These are phyloP conservation scores for Drosophila nasuta DNA, from an alignment of 1,140 invertebrate genomes.

Conservation along the genomic window DNA sequence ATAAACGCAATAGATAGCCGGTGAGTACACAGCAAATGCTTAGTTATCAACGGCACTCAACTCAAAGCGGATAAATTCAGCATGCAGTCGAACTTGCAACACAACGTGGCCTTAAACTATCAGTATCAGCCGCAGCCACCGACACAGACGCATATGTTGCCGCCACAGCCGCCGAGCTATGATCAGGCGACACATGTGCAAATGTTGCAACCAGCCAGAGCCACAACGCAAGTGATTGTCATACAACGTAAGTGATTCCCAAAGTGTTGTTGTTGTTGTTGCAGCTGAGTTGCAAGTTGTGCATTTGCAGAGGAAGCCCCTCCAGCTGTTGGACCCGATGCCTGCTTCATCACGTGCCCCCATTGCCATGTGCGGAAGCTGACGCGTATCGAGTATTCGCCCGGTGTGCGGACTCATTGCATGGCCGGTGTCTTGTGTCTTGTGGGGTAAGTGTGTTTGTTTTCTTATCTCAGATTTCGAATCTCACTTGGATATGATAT, in stretches of 20 bases:
- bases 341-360: slow-evolving; percentile 86
- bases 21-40: slow-evolving; percentile 11
- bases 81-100: slow-evolving; percentile 17
- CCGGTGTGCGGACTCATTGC: slow-evolving; percentile 87
- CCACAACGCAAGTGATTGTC: slow-evolving; percentile 65
- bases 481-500: slow-evolving; percentile 34
- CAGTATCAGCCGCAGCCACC: background rate
- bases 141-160: background rate
- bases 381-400: slow-evolving; percentile 86
- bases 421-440: slow-evolving; percentile 87
- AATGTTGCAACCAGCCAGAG: slow-evolving; percentile 9
- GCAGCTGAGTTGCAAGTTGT: background rate
- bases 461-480: background rate
- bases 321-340: slow-evolving; percentile 84
- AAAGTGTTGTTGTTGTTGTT: background rate
- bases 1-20: background rate
- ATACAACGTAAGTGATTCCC: slow-evolving; percentile 67
- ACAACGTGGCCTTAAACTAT: background rate
- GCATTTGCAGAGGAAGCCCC: slow-evolving; percentile 51
- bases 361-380: slow-evolving; percentile 86
- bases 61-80: slow-evolving; percentile 20
- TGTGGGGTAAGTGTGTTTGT: slow-evolving; percentile 85
- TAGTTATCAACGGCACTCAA: slow-evolving; percentile 22
- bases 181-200: slow-evolving; percentile 69
- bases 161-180: slow-evolving; percentile 67